Evolutionary conservation across 2,113 vertebrate species (phyloP), one percentile per base, ranked within the genome.

Genomic region (Nicator chloris): DNA sequence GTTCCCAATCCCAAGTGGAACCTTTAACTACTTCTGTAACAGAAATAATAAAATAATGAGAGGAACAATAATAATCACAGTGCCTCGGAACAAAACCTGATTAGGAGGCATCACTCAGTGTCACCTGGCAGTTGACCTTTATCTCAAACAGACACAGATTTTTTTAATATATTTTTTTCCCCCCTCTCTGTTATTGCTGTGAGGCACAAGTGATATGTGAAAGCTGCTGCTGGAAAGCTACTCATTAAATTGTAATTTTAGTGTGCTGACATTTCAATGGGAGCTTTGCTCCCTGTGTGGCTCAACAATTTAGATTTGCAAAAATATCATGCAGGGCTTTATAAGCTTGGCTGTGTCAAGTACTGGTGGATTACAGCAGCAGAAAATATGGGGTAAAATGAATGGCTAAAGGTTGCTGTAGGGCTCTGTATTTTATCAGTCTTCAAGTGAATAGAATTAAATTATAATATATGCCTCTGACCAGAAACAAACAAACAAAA

Each of bases 221-320:
- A 91, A 66, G 37, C 39, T 83, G 64, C 81, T 91, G 35, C 71
- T 94, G 65, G 72, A 90, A 96, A 86, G 27, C 60, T 51, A 39
- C 80, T 90, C 61, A 60, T 86, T 93, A 93, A 84, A 51, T 37
- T 82, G 59, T 49, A 69, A 82, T 90, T 92, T 95, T 80, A 75
- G 4, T 78, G 60, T 51, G 72, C 50, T 94, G 91, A 73, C 72
- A 90, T 92, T 96, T 90, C 72, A 70, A 57, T 64, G 44, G 72
- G 69, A 88, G 61, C 24, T 39, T 70, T 95, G 59, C 37, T 90
- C 37, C 39, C 61, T 56, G 26, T n/a, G 60, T 82, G 51, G 49
- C 69, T 92, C 73, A 64, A 86, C 47, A 90, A 59, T 81, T 96
- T 51, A 56, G 24, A 63, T 83, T 94, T 83, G 44, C 51, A 84